Evolutionary conservation across 1,140 invertebrate genomes (phyloP), one percentile per base, ranked within the genome.

Genomic region (Cyclargus thomasi): DNA sequence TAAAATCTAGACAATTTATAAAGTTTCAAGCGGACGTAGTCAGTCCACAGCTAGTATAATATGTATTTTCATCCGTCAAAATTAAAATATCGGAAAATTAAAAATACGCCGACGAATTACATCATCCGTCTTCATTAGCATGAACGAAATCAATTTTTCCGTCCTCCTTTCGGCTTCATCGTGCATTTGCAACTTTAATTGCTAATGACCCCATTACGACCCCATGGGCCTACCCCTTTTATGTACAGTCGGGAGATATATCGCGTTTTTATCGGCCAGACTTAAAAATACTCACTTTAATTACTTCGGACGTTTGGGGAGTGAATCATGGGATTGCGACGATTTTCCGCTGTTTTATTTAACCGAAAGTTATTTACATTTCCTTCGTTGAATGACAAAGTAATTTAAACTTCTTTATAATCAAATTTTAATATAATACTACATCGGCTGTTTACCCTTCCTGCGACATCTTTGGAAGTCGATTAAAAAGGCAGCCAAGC

Each of bases 171-270:
- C 7, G 17, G 39, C 11, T 59, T 20, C 21, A 21, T 8, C 20
- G 20, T 59, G 20, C 55, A 59, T 59, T 59, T 59, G 55, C 55
- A 59, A 59, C 55, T 21, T 59, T 59, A 59, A 59, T 59, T 59
- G 17, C 55, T 59, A 59, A 59, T 59, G 55, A 21, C 18, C 4
- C 18, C 55, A 21, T 59, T 59, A 10, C 55, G 36, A 16, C 10
- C 39, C 39, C 39, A 11, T 8, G 17, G 16, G 1, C 17, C 17
- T 6, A n/a, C 55, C 55, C 18, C 18, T 29, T 29, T 29, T 29
- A 29, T 29, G 8, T 59, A 20, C 8, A 11, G n/a, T 17, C 16
- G n/a, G 55, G 55, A 59, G 55, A 59, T 59, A 59, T 59, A 59
- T 59, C 55, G 55, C 55, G 20, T 59, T 59, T 59, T 59, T 59